phyloP scores from a whole-genome alignment of 2,888 invertebrate genomes.

The Mimas tiliae region DNA sequence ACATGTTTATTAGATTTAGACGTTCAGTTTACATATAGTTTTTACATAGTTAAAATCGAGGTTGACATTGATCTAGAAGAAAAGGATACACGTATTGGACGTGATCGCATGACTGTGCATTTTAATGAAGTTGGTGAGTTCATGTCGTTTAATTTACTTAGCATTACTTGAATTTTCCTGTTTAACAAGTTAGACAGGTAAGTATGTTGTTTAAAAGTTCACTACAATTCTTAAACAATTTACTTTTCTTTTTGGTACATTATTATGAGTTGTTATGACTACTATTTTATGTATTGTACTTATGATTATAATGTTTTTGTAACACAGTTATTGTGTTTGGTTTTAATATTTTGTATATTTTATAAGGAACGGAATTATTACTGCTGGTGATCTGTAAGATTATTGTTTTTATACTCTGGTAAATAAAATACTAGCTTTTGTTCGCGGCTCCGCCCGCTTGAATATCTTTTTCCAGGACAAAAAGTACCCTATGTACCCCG shows the following conservation, averaged over 20 bases:
- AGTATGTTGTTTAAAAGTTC: background rate
- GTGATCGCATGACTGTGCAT: constrained; percentile 42
- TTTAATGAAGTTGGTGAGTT: constrained; percentile 35
- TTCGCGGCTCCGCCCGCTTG: too few relatives aligned
- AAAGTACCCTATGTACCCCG: too few relatives aligned
- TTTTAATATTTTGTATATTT: background rate
- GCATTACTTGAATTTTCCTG: constrained; percentile 32
- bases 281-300: background rate
- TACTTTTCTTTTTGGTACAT: background rate
- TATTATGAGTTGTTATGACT: background rate
- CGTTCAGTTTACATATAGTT: background rate
- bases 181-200: constrained; percentile 3
- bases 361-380: too few relatives aligned
- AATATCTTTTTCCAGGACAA: too few relatives aligned
- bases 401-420: too few relatives aligned
- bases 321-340: too few relatives aligned
- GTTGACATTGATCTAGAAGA: constrained; percentile 36
- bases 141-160: constrained; percentile 30
- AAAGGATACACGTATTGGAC: constrained; percentile 38
- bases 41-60: constrained; percentile 34
- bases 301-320: background rate
- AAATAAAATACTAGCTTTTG: too few relatives aligned
- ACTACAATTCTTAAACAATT: background rate
- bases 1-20: constrained; percentile 5
- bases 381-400: too few relatives aligned